Evolutionary conservation across 92 coral and sea anemone species (phyloP), one percentile per base, ranked within the genome.

Genomic region (Blastomussa wellsi): DNA sequence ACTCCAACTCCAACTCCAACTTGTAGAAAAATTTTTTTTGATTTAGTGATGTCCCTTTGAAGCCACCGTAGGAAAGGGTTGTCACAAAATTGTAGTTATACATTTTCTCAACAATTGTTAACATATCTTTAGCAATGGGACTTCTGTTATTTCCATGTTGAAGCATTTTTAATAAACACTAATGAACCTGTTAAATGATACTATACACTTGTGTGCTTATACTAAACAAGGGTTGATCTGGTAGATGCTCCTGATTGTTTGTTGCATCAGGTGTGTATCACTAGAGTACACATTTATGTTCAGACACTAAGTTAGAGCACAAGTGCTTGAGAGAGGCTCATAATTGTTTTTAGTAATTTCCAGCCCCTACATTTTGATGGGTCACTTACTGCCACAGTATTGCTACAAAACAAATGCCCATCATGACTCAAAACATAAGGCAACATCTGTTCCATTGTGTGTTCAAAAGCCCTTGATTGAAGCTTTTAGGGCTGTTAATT

Each of bases 71-170:
- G 57, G 44, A 78, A 79, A 59, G 32, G 24, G 82, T 57, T 79
- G 82, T 79, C 82, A 79, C 82, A 59, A 60, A 79, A 60, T 79
- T 79, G 70, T 53, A 78, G 4, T 79, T 36, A 26, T 60, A 44
- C 72, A 79, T 78, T 57, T 78, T 57, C 52, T 55, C 71, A 60
- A 79, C 53, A 60, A 39, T 59, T 59, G 72, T 79, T 60, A 55
- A 32, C 10, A 35, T 36, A 59, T 26, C 81, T 77, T 77, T 78
- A 59, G 81, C 81, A 47, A 77, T 77, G 81, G 81, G 15, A 57
- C 82, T 12, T 77, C n/a, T 77, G 81, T 77, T 55, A 77, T 31
- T 77, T 55, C 81, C 81, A 78, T 78, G n/a, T 78, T 52, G 81
- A 77, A 35, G 48, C 28, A 53, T 52, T 53, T 59, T 53, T 57